Conservation (phyloP, 2,113 vertebrate species). For the Gorilla gorilla region DNA sequence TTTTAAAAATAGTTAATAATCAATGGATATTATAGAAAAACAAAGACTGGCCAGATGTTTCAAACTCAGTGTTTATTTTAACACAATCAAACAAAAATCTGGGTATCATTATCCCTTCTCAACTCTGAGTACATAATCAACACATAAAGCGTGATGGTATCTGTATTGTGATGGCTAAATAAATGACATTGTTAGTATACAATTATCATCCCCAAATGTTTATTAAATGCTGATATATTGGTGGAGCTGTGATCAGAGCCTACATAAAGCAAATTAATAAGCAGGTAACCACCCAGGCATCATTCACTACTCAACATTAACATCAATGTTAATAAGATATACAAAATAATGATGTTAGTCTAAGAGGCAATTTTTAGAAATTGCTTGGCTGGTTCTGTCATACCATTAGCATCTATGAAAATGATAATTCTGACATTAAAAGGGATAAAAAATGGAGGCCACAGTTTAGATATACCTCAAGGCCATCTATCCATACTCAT, state of each 20-base stretch:
- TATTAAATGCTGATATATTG: conserved; percentile 43
- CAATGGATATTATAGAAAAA: neutral
- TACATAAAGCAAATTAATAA: conserved; percentile 38
- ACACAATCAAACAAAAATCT: conserved; percentile 44
- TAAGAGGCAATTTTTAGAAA: conserved; percentile 29
- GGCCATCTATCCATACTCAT: neutral
- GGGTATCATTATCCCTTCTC: conserved; percentile 29
- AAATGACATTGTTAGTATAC: neutral
- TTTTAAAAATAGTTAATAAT: conserved; percentile 44
- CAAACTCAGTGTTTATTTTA: conserved; percentile 43
- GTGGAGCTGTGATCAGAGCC: neutral
- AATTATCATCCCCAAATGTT: conserved; percentile 31
- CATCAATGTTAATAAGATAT: neutral
- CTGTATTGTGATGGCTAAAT: conserved; percentile 25
- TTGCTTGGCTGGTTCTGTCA: neutral
- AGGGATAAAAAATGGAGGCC: neutral
- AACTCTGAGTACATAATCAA: neutral
- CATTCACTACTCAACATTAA: neutral
- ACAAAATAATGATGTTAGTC: neutral
- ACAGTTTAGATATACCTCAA: neutral
- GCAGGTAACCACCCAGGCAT: neutral
- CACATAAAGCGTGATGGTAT: neutral
- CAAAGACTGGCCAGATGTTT: conserved; percentile 56
- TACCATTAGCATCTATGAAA: neutral
- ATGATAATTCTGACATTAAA: neutral